Evolutionary conservation across 2,113 vertebrate species (phyloP).

Genomic region (Diphyllodes magnificus): DNA sequence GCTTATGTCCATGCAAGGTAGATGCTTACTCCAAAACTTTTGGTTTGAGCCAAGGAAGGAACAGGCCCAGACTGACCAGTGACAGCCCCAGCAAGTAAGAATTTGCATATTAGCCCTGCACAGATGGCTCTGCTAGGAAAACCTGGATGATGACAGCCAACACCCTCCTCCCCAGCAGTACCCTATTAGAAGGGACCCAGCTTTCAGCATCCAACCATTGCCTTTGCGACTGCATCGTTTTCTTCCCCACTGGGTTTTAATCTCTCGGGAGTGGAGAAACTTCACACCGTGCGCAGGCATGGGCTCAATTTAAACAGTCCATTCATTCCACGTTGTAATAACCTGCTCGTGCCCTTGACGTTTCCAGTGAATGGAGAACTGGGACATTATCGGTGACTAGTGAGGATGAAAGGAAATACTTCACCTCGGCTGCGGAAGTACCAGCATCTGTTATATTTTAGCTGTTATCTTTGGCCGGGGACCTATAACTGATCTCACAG

Average conservation of each 20-base stretch:
- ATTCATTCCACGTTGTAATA: constrained; percentile 32
- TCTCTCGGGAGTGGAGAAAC: neutral
- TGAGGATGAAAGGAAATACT: constrained; percentile 66
- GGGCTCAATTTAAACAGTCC: neutral
- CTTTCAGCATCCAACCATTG: neutral
- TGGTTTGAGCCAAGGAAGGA: neutral
- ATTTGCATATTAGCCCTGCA: neutral
- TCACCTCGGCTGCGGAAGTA: constrained; percentile 48
- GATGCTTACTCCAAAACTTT: neutral
- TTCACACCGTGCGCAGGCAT: rapidly evolving
- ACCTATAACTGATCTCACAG: constrained; percentile 56
- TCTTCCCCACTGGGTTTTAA: neutral
- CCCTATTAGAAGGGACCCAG: rapidly evolving
- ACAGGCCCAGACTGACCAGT: rapidly evolving
- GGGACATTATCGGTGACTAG: constrained; percentile 47
- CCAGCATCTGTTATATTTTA: constrained; percentile 59
- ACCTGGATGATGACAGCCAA: rapidly evolving
- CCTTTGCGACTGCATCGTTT: neutral
- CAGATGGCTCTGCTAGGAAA: neutral
- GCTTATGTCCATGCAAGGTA: rapidly evolving
- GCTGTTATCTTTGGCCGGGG: constrained; percentile 64
- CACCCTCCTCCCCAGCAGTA: neutral
- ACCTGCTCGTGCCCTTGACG: constrained; percentile 48
- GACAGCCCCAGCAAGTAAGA: neutral
- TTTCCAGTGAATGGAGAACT: constrained; percentile 45